phyloP scores from a whole-genome alignment of 2,888 invertebrate species.

The Leptogaster cylindrica region DNA sequence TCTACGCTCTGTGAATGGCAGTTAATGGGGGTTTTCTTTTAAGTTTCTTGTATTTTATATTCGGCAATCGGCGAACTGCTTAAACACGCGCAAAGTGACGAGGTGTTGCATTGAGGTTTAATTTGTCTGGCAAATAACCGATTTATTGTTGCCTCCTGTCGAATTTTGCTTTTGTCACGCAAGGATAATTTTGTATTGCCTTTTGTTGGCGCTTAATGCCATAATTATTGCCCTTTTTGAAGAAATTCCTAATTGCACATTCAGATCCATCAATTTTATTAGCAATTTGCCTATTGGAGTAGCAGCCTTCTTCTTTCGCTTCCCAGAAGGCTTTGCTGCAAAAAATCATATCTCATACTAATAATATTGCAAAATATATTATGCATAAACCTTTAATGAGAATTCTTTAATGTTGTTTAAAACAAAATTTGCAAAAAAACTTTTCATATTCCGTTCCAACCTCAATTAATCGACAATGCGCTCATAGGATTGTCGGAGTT shows the following conservation, averaged over 20 bases:
- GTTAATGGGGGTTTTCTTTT: neutral
- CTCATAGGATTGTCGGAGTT: neutral
- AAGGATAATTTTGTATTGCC: neutral
- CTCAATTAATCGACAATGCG: neutral
- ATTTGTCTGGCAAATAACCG: neutral
- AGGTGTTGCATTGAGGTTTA: neutral
- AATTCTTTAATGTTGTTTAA: neutral
- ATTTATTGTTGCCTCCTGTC: neutral
- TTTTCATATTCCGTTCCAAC: neutral
- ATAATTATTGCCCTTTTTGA: neutral
- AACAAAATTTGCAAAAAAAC: neutral
- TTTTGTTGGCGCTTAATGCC: neutral
- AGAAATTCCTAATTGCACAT: neutral
- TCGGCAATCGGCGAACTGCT: neutral
- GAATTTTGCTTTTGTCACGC: neutral
- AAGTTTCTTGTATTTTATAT: neutral
- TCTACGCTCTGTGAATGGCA: neutral
- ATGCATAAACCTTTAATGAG: neutral
- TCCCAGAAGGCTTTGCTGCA: slow-evolving; percentile 8
- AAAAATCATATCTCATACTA: slow-evolving; percentile 6
- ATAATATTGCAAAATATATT: slow-evolving; percentile 7
- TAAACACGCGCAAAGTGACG: neutral
- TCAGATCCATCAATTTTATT: neutral
- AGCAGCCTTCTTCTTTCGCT: slow-evolving; percentile 7
- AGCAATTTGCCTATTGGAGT: slow-evolving; percentile 4